phyloP scores from a whole-genome alignment of 1,140 invertebrate genomes.

The Macrosteles quadrilineatus region DNA sequence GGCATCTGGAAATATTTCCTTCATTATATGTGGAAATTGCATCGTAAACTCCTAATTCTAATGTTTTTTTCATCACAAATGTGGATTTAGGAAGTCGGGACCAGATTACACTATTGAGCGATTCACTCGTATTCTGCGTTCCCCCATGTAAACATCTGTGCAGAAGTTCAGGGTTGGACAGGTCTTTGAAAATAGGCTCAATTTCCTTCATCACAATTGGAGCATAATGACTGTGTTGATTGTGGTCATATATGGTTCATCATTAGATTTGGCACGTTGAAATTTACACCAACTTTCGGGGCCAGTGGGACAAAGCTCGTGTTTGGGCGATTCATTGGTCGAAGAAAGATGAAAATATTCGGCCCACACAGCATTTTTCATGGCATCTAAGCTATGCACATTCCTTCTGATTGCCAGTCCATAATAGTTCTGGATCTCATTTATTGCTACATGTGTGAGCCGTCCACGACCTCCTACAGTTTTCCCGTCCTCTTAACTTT shows the following conservation, averaged over 20 bases:
- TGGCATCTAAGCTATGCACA: slow-evolving; percentile 1
- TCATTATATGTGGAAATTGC: not conserved
- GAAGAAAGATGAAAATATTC: slow-evolving; percentile 24
- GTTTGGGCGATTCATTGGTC: slow-evolving; percentile 20
- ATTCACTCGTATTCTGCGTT: not conserved
- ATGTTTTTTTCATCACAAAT: not conserved
- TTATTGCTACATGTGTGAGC: slow-evolving; percentile 8
- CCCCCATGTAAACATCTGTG: not conserved
- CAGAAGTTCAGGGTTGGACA: not conserved
- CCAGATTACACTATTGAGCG: too few species aligned
- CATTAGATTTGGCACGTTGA: not conserved
- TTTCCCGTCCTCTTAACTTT: not conserved
- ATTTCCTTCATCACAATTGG: slow-evolving; percentile 7
- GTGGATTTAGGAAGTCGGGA: not conserved
- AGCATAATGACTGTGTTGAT: not conserved
- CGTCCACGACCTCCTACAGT: not conserved
- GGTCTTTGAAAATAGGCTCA: slow-evolving; percentile 17
- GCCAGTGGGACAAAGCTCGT: slow-evolving; percentile 41
- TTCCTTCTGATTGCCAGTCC: slow-evolving; percentile 23
- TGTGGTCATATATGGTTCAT: not conserved
- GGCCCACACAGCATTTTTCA: slow-evolving; percentile 30
- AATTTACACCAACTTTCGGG: slow-evolving; percentile 43
- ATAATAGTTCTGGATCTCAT: slow-evolving; percentile 27
- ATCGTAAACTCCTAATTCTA: not conserved
- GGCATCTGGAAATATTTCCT: slow-evolving; percentile 20